A percentile compares a stretch with the other conserved stretches of the same genome.
phyloP scores from a whole-genome alignment of 1,140 invertebrate species.

The Heliconius nattereri region DNA sequence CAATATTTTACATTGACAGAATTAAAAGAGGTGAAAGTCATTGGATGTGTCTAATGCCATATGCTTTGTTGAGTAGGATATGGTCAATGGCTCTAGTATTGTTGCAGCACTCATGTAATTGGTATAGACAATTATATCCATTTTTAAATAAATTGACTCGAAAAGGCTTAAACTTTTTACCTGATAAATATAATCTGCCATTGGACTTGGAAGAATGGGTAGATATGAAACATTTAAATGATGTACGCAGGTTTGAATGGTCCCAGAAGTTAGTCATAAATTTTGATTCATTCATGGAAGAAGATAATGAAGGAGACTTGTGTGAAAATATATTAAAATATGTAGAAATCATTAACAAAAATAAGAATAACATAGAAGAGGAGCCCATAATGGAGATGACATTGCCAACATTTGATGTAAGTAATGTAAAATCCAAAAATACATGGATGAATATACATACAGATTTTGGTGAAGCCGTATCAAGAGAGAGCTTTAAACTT shows the following conservation, averaged over 20 bases:
- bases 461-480: constrained; percentile 46
- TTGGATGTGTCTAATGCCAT: constrained; percentile 81
- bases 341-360: constrained; percentile 61
- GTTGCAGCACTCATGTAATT: constrained; percentile 77
- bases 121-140: constrained; percentile 78
- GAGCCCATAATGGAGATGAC: constrained; percentile 33
- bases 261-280: constrained; percentile 53
- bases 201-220: constrained; percentile 79
- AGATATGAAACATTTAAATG: constrained; percentile 75
- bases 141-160: constrained; percentile 69
- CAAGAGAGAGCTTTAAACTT: constrained; percentile 52
- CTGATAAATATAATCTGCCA: constrained; percentile 74
- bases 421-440: background rate
- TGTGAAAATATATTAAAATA: constrained; percentile 64
- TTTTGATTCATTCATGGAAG: constrained; percentile 46
- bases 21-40: constrained; percentile 82
- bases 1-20: constrained; percentile 80
- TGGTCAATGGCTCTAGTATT: constrained; percentile 81
- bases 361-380: constrained; percentile 30
- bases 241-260: constrained; percentile 64
- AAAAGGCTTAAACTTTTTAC: constrained; percentile 80
- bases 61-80: constrained; percentile 81
- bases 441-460: background rate
- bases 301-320: constrained; percentile 53
- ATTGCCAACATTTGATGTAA: constrained; percentile 35